Evolutionary conservation across 2,888 invertebrate genomes (phyloP), one percentile per base, ranked within the genome.

Genomic region (Rhorus exstirpatorius): DNA sequence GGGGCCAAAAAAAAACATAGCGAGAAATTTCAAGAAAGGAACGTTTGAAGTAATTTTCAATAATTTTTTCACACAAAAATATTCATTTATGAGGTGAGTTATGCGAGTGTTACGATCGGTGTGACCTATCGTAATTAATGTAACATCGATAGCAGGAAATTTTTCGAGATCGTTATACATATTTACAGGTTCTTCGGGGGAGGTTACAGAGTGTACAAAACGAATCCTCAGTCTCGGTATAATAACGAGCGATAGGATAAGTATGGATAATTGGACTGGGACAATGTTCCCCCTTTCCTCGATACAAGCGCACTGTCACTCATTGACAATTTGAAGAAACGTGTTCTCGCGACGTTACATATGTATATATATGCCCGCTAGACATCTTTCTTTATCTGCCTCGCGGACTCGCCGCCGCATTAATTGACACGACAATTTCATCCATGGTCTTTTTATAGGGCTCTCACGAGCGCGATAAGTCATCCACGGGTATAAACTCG

Each of bases 391-490:
- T 46, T 38, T n/a, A n/a, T 24, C 17, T 41, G 63, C 51, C 21
- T 51, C 49, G 58, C 31, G 38, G 21, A 21, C 31, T 35, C 19
- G 41, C 38, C 41, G 41, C 4, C 58, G 46, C 44, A 19, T 63
- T 71, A 70, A 78, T 78, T 78, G 38, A 63, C 71, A 61, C 12
- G 10, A 26, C 67, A 58, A 65, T 67, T 76, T 67, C 41, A 19
- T 53, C 24, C 38, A 8, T 6, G 4, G 7, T 31, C 26, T 61
- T 70, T n/a, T 44, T 51, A 44, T 26, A 46, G 38, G 41, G 10
- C 46, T 60, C 51, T 53, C 51, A 10, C 51, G 60, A 17, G 12
- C 14, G 12, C 49, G 46, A 49, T 10, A 21, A 46, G 8, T 49
- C 49, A 31, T 35, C 31, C n/a, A 60, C n/a, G 4, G 41, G 21